Evolutionary conservation across 2,797 vertebrate species (phyloP).

Genomic region (Coracias cyanogaster): DNA sequence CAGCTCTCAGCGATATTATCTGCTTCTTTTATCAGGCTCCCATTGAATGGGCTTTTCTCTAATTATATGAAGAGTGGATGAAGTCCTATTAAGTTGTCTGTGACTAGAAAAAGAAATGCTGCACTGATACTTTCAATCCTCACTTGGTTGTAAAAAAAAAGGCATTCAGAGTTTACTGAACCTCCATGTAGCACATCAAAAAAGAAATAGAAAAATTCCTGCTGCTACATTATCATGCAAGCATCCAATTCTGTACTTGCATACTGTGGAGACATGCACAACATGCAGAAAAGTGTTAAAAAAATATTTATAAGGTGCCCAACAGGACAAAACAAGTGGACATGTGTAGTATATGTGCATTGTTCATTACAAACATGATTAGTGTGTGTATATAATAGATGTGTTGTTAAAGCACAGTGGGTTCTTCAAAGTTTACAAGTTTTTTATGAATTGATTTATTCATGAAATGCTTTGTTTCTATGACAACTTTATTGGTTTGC

Average conservation of each 20-base stretch:
- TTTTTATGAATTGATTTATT: slow-evolving; percentile 85
- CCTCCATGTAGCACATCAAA: slow-evolving; percentile 25
- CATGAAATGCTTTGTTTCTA: slow-evolving; percentile 86
- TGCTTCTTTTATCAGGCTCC: slow-evolving; percentile 36
- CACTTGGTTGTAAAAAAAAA: slow-evolving; percentile 1
- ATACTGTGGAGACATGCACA: slow-evolving; percentile 46
- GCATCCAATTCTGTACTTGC: slow-evolving; percentile 62
- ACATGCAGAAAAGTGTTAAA: slow-evolving; percentile 52
- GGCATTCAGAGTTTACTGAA: slow-evolving; percentile 7
- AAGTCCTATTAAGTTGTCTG: slow-evolving; percentile 37
- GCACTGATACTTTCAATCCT: neutral
- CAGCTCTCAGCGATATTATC: slow-evolving; percentile 4
- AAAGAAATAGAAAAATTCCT: slow-evolving; percentile 51
- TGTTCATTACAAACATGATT: slow-evolving; percentile 76
- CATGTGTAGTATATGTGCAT: slow-evolving; percentile 33
- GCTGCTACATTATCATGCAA: slow-evolving; percentile 56
- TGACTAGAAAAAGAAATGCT: slow-evolving; percentile 42
- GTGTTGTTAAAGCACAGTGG: slow-evolving; percentile 74
- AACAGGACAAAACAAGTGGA: slow-evolving; percentile 67
- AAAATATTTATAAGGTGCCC: slow-evolving; percentile 69
- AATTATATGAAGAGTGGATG: slow-evolving; percentile 28
- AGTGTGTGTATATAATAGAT: slow-evolving; percentile 70
- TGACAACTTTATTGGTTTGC: slow-evolving; percentile 86
- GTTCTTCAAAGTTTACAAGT: slow-evolving; percentile 80
- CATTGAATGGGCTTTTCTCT: slow-evolving; percentile 4